phyloP scores from a whole-genome alignment of 2,797 vertebrate species.

The Pseudochirops cupreus region DNA sequence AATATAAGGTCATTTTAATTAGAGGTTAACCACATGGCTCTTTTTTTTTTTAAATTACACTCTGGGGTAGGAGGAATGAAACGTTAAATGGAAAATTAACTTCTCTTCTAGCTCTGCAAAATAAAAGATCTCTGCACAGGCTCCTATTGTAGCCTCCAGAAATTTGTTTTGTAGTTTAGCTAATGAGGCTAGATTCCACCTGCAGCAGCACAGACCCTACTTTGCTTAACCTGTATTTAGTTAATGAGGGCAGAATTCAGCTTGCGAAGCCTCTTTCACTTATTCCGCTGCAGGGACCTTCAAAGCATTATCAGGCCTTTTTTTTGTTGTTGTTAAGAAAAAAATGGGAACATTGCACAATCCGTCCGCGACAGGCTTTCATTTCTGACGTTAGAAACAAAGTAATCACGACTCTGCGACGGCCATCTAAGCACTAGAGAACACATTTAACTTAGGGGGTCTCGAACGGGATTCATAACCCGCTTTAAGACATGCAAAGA shows the following conservation, averaged over 20 bases:
- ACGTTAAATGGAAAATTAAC: no score
- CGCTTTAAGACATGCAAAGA: background rate
- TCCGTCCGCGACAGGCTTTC: background rate
- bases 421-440: no score
- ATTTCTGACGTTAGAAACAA: background rate
- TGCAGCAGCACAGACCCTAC: no score
- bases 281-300: background rate
- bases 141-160: background rate
- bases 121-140: background rate
- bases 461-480: background rate
- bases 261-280: background rate
- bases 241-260: background rate
- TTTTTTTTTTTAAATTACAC: background rate
- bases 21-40: background rate
- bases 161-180: background rate
- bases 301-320: background rate
- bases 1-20: background rate
- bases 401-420: background rate
- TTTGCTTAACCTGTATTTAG: background rate
- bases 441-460: no score
- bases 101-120: background rate
- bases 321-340: background rate
- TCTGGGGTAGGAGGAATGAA: background rate
- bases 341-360: background rate
- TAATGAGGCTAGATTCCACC: background rate